Evolutionary conservation across 2,113 vertebrate species (phyloP).

Genomic region (Peromyscus polionotus): DNA sequence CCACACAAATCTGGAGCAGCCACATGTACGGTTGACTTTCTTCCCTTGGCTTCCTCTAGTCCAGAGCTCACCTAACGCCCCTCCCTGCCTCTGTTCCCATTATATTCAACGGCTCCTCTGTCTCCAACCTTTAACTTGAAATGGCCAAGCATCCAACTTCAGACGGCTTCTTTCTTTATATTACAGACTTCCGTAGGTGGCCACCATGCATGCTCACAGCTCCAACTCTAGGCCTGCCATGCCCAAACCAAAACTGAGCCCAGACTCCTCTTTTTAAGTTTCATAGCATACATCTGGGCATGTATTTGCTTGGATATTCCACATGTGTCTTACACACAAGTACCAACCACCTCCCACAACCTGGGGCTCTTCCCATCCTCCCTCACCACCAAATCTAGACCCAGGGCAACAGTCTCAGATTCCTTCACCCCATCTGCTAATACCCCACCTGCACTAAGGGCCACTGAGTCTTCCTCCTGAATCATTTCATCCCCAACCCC

Average conservation of each 20-base stretch:
- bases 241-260: not conserved
- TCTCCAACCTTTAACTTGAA: not conserved
- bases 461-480: constrained; percentile 1
- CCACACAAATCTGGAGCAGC: not conserved
- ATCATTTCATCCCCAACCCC: not conserved
- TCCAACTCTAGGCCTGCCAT: not conserved
- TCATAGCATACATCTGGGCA: not conserved
- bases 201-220: not conserved
- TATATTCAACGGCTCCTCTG: not conserved
- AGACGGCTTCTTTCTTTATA: not conserved
- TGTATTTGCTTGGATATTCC: not conserved
- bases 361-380: not conserved
- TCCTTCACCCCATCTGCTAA: not conserved
- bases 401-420: not conserved
- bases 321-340: not conserved
- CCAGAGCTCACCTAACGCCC: not conserved
- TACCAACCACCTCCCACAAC: not conserved
- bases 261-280: not conserved
- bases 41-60: not conserved
- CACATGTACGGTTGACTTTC: not conserved
- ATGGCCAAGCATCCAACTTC: not conserved
- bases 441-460: not conserved
- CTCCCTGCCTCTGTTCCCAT: not conserved
- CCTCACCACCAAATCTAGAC: not conserved
- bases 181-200: not conserved